Base-by-base conservation (phyloP, 2,113 vertebrate species). In the Ailuropoda melanoleuca region DNA sequence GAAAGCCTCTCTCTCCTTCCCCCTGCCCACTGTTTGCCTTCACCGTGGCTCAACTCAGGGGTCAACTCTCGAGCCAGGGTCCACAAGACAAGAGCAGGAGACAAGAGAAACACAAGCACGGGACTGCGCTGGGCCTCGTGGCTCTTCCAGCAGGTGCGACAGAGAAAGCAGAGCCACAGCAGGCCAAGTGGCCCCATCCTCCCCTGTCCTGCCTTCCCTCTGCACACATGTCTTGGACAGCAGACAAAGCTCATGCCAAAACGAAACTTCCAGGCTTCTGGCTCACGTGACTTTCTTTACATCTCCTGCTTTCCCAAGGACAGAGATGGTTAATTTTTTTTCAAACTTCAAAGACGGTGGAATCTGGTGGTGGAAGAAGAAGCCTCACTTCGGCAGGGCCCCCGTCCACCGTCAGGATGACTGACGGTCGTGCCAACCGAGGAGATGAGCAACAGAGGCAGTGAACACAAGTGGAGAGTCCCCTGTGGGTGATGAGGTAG, bases 21-120 rank as follows among this genome's bases (percentile, higher is more conserved):
- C 26, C 14, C 26, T 17, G 29, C 74, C 74, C 43, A 31, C 43
- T 48, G 39, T 82, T 43, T 62, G 58, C 37, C 87, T 93, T 55
- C 60, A 1, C 0, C 4, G 0, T n/a, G 48, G 12, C 12, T 56
- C 34, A 31, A 4, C 18, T 77, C 13, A 14, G 15, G 26, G 48
- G 60, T 50, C 80, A 60, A 34, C 39, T 85, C 80, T 70, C 6
- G 0, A 88, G 34, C 24, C n/a, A 39, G 19, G 26, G 43, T 12
- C 94, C 8, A 0, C 48, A 11, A 23, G 18, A 86, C 53, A 75
- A 92, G 74, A 68, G 37, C 77, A 80, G 11, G 46, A 90, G 23
- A 48, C 18, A 3, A 0, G 1, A 66, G 56, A 64, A 48, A 0
- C 5, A 4, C 4, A 18, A 19, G 43, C 18, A 4, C 17, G 62